Percentiles rank a stretch among this genome's conserved stretches.
phyloP scores from a whole-genome alignment of 2,888 invertebrate species.

The Himalopsyche anomala region DNA sequence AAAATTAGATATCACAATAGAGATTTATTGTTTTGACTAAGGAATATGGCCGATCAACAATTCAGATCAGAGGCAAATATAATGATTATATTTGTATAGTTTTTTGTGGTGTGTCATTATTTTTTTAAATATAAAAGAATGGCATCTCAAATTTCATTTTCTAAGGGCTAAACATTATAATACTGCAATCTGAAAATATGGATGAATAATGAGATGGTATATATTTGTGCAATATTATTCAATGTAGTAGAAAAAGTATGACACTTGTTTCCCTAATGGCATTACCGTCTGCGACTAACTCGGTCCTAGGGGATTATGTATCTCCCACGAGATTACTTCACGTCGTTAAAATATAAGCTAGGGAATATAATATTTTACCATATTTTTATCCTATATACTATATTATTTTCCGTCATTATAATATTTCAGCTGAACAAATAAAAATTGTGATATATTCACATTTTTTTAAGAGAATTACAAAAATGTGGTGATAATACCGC shows the following conservation, averaged over 20 bases:
- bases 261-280: conserved; percentile 64
- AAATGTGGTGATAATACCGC: too few species aligned
- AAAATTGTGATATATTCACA: too few species aligned
- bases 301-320: conserved; percentile 50
- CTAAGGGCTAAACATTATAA: not conserved
- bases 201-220: conserved; percentile 14
- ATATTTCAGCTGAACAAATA: not conserved
- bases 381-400: not conserved
- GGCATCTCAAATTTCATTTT: not conserved
- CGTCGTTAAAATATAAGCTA: conserved; percentile 9
- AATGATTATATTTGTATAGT: too few species aligned
- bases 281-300: conserved; percentile 60
- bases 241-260: conserved; percentile 50
- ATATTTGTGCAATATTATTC: conserved; percentile 3
- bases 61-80: too few species aligned
- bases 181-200: not conserved
- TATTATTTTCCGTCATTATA: not conserved
- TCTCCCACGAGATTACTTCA: conserved; percentile 6
- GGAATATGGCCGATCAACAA: too few species aligned
- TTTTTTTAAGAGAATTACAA: too few species aligned
- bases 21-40: too few species aligned
- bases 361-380: conserved; percentile 4
- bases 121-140: too few species aligned
- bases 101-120: too few species aligned
- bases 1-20: too few species aligned